Conservation (phyloP, 2,888 invertebrate genomes). For the Melieria crassipennis region DNA sequence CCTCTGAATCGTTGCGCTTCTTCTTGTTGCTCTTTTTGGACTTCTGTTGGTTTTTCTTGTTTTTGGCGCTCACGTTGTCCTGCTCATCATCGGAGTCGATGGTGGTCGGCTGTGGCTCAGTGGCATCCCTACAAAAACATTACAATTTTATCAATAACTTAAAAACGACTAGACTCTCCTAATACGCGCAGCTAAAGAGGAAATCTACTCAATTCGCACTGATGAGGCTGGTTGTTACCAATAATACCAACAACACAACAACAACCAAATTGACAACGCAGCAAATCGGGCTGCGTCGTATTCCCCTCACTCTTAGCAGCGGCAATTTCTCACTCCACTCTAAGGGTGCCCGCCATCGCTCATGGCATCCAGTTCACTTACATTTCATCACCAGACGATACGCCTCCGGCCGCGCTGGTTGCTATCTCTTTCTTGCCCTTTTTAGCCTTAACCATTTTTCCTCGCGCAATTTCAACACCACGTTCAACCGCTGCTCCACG, state of each 20-base stretch:
- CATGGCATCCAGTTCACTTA: slow-evolving; percentile 67
- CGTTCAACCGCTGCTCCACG: slow-evolving; percentile 52
- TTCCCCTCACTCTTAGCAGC: slow-evolving; percentile 4
- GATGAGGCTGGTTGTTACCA: too few species aligned
- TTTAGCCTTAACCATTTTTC: slow-evolving; percentile 81
- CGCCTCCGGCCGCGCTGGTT: slow-evolving; percentile 51
- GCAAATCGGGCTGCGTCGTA: slow-evolving; percentile 40
- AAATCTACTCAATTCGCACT: not conserved
- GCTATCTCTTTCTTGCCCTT: slow-evolving; percentile 81
- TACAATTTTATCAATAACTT: not conserved
- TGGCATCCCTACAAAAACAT: slow-evolving; percentile 13
- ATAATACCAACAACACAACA: not conserved
- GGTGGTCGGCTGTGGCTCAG: slow-evolving; percentile 5
- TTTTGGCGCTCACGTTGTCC: slow-evolving; percentile 62
- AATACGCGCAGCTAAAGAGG: not conserved
- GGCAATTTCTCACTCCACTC: slow-evolving; percentile 23
- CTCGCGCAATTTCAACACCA: slow-evolving; percentile 64
- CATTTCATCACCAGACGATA: slow-evolving; percentile 76
- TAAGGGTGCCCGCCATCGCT: too few species aligned
- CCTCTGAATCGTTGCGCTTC: slow-evolving; percentile 60
- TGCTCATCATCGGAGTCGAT: slow-evolving; percentile 52
- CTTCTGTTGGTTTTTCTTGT: slow-evolving; percentile 63
- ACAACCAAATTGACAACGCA: slow-evolving; percentile 43
- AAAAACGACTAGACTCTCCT: not conserved
- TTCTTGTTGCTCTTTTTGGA: slow-evolving; percentile 58